Conservation (phyloP, 2,888 invertebrate genomes). For the Andrena marginata region DNA sequence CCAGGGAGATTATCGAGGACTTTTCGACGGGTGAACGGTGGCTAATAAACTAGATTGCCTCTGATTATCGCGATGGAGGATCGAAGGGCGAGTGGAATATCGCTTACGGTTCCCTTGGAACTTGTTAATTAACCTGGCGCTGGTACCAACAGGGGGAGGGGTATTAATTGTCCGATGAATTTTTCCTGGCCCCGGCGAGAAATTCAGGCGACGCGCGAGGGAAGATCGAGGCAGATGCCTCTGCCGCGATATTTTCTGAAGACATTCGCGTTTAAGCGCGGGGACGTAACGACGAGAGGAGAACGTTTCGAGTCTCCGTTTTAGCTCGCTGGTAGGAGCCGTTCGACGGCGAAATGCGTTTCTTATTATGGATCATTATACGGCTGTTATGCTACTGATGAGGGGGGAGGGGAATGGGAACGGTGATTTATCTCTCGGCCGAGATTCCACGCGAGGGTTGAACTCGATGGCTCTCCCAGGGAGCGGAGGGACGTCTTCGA, state of each 20-base stretch:
- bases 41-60: not conserved
- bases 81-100: not conserved
- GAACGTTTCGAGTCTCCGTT: slow-evolving; percentile 6
- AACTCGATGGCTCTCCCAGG: not conserved
- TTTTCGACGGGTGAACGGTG: not conserved
- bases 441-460: slow-evolving; percentile 20
- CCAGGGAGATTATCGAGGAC: not conserved
- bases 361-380: slow-evolving; percentile 62
- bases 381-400: slow-evolving; percentile 35
- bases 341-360: slow-evolving; percentile 52
- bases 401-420: not conserved
- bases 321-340: slow-evolving; percentile 24
- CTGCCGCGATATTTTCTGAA: no score
- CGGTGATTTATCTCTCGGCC: slow-evolving; percentile 51
- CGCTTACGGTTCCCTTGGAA: no score
- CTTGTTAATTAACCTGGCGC: no score
- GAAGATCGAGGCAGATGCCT: not conserved
- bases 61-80: slow-evolving; percentile 2
- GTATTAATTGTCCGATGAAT: no score
- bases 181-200: no score
- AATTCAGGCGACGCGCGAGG: no score
- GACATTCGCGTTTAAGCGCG: not conserved
- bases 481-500: slow-evolving; percentile 8
- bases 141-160: no score
- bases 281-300: slow-evolving; percentile 7